Evolutionary conservation across 2,797 vertebrate species (phyloP).

Genomic region (Streptopelia turtur): DNA sequence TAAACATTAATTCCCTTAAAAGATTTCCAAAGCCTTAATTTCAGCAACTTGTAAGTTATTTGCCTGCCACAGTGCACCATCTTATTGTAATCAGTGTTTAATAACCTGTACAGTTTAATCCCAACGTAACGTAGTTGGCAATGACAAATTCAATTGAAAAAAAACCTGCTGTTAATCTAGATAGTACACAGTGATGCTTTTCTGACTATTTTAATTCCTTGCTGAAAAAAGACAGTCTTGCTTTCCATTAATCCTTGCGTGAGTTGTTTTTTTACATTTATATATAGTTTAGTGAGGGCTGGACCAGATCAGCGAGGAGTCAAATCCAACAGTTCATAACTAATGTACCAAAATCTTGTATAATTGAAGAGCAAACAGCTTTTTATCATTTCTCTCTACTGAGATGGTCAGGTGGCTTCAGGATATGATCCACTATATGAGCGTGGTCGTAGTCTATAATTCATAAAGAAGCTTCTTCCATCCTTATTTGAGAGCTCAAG

Average conservation of each 20-base stretch:
- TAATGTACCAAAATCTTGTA: not conserved
- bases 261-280: not conserved
- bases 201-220: not conserved
- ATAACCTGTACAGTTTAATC: conserved; percentile 21
- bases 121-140: not conserved
- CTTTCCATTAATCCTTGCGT: not conserved
- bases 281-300: not conserved
- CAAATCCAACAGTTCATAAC: not conserved
- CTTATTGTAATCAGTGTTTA: conserved; percentile 34
- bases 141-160: conserved; percentile 23
- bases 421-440: not conserved
- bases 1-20: conserved; percentile 54
- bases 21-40: conserved; percentile 29
- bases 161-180: not conserved
- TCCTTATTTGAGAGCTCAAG: not conserved
- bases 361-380: not conserved
- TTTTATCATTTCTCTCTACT: not conserved
- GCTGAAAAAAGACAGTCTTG: not conserved
- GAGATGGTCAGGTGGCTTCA: not conserved
- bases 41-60: not conserved
- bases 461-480: not conserved
- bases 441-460: not conserved
- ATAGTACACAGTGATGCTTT: not conserved
- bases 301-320: not conserved
- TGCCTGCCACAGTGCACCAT: not conserved